Base-by-base conservation (phyloP, 2,797 vertebrate species). In the Luscinia luscinia region DNA sequence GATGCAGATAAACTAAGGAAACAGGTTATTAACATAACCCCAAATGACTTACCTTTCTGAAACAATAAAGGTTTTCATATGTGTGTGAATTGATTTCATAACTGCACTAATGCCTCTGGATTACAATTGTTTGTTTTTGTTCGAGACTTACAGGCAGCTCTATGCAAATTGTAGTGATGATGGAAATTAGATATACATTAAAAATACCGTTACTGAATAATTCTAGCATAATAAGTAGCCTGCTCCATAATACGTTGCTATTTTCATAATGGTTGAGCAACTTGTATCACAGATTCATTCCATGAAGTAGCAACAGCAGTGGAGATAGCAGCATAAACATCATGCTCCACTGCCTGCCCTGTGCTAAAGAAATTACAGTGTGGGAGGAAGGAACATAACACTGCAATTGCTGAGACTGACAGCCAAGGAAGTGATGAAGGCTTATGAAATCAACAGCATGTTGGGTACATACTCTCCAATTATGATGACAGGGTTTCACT, bases 301-400 rank as follows among this genome's bases (percentile, higher is more conserved):
- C 8, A 57, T 8, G 41, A 89, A 89, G 72, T 63, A 87, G 87
- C 81, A 89, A 40, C 66, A 68, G 92, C 92, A 93, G 63, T 55
- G 20, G 88, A 90, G 67, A 75, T 84, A 93, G 86, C 77, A 91
- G 72, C 89, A 57, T 79, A 87, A 94, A 84, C 78, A 93, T 76
- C 92, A 89, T 92, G 89, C 87, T 96, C 74, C 64, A 80, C 75
- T 93, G 69, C 76, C 46, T 91, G 91, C 76, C 85, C 73, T 51
- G 46, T 85, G 72, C 89, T 85, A 62, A 73, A 90, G 82, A 81
- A 91, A 72, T 93, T 55, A 64, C 57, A 82, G 32, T 51, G 86
- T 90, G 66, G 80, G 91, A 87, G 85, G 80, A 93, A 82, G 52
- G 82, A 82, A 59, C 38, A 63, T 43, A 63, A 87, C 30, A 15